Conservation (phyloP, 2,113 vertebrate species). For the Vulpes lagopus region DNA sequence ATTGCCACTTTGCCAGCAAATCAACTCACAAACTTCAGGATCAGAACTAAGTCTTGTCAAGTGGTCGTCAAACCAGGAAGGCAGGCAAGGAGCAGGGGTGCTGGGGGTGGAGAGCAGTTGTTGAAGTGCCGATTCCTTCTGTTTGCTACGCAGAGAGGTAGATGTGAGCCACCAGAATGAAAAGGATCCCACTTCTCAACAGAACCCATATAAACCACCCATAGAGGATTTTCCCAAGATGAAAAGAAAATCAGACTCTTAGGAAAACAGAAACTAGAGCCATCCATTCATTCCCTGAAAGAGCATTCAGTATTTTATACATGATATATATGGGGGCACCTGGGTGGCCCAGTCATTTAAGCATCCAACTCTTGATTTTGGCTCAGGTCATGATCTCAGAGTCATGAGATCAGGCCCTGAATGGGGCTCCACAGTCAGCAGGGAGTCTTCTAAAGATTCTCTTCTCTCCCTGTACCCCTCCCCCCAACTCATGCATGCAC, state of each 20-base stretch:
- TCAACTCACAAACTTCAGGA: not conserved
- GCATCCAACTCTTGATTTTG: not conserved
- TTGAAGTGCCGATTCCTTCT: not conserved
- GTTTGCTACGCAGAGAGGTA: not conserved
- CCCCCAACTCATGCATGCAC: not conserved
- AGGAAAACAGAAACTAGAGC: not conserved
- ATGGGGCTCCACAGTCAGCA: not conserved
- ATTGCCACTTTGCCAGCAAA: not conserved
- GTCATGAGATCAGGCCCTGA: not conserved
- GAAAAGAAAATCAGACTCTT: constrained; percentile 10
- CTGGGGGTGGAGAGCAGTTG: not conserved
- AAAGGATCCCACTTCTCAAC: not conserved
- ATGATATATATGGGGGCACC: not conserved
- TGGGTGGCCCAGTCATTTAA: not conserved
- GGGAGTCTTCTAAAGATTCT: not conserved
- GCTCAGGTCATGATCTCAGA: not conserved
- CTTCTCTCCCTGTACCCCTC: not conserved
- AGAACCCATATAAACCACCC: not conserved
- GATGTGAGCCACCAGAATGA: not conserved
- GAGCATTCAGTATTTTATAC: not conserved
- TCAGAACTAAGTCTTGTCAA: not conserved
- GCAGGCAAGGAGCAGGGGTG: not conserved
- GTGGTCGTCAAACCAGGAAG: not conserved
- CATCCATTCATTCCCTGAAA: not conserved
- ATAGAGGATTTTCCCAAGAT: not conserved